A percentile compares a stretch with the other conserved stretches of the same genome.
Conservation (phyloP, 1,140 invertebrate genomes). For the Eueides isabella region DNA sequence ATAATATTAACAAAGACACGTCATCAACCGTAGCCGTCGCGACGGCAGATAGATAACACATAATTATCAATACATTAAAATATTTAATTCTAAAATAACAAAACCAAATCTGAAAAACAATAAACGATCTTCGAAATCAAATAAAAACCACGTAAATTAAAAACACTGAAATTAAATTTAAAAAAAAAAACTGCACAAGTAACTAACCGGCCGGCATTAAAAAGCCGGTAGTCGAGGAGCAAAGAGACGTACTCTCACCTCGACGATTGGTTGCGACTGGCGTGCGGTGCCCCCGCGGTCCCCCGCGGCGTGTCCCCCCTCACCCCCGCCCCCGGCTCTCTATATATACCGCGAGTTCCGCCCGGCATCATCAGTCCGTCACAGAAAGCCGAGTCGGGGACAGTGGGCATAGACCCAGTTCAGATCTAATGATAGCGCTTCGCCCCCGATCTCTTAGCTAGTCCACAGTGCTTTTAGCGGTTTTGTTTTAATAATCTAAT, state of each 20-base stretch:
- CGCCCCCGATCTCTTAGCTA: slow-evolving; percentile 75
- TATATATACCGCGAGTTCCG: slow-evolving; percentile 61
- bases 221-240: slow-evolving; percentile 52
- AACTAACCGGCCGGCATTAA: slow-evolving; percentile 68
- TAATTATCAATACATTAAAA: slow-evolving; percentile 2
- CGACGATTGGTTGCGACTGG: slow-evolving; percentile 58
- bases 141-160: slow-evolving; percentile 23
- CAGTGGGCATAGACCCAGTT: slow-evolving; percentile 62
- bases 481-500: neutral
- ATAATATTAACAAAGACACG: slow-evolving; percentile 19
- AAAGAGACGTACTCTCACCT: slow-evolving; percentile 50
- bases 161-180: slow-evolving; percentile 20
- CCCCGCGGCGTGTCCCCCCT: slow-evolving; percentile 61
- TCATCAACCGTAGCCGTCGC: slow-evolving; percentile 18
- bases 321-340: slow-evolving; percentile 60
- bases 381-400: slow-evolving; percentile 76
- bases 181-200: slow-evolving; percentile 24
- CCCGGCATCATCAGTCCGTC: slow-evolving; percentile 71
- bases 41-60: slow-evolving; percentile 13
- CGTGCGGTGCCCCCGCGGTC: slow-evolving; percentile 67
- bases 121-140: slow-evolving; percentile 10
- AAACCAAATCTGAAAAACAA: slow-evolving; percentile 1
- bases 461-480: slow-evolving; percentile 46
- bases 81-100: slow-evolving; percentile 7
- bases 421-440: slow-evolving; percentile 78